Percentiles rank a stretch among this genome's conserved stretches.
phyloP scores from a whole-genome alignment of 2,888 invertebrate genomes.

The Conistra vaccinii region DNA sequence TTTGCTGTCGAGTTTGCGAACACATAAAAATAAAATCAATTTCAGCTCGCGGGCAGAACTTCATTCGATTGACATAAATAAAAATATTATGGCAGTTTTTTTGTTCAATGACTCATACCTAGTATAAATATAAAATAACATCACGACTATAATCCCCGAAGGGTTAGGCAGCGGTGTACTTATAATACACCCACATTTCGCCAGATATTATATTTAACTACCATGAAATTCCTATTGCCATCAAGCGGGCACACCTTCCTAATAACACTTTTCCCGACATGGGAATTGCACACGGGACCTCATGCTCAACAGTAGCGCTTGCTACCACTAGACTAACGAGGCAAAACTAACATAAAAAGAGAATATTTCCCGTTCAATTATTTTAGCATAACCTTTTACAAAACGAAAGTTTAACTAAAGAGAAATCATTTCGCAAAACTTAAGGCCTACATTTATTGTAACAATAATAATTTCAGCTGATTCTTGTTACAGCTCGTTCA shows the following conservation, averaged over 20 bases:
- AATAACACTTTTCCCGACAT: not conserved
- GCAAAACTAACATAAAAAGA: not conserved
- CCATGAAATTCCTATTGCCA: not conserved
- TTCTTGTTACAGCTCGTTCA: slow-evolving; percentile 13
- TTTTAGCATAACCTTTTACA: not conserved
- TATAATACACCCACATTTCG: not conserved
- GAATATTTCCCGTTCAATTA: not conserved
- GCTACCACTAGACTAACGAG: not conserved
- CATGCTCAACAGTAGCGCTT: not conserved
- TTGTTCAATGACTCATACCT: not conserved
- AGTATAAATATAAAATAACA: not conserved
- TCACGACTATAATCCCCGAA: not conserved
- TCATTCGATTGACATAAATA: slow-evolving; percentile 7
- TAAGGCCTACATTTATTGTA: slow-evolving; percentile 21
- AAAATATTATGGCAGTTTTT: slow-evolving; percentile 24
- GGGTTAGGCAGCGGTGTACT: not conserved
- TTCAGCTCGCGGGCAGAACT: slow-evolving; percentile 11
- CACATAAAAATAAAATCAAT: slow-evolving; percentile 35
- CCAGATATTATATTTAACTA: not conserved
- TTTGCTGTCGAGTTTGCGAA: not conserved
- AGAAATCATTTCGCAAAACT: slow-evolving; percentile 24
- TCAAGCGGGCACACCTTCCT: no score
- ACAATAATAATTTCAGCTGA: slow-evolving; percentile 20
- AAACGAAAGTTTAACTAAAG: slow-evolving; percentile 7
- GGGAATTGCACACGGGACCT: not conserved